Evolutionary conservation across 2,888 invertebrate species (phyloP), one percentile per base, ranked within the genome.

Genomic region (Caenorhabditis doughertyi): DNA sequence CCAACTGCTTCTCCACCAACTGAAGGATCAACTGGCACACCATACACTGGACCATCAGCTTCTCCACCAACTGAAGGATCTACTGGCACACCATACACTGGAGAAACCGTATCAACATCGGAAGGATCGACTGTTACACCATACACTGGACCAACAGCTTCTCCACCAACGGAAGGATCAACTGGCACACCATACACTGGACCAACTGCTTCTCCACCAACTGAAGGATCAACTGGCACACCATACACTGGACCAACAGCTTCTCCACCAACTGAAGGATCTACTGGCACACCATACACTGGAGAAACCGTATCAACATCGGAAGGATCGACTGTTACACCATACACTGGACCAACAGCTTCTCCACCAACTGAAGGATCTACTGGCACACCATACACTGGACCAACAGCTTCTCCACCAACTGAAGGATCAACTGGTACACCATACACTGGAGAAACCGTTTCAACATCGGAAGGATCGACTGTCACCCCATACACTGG

Each of bases 111-210:
- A 5, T 9, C 39, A 39, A 16, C 3, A 5, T 13, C 39, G 2
- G 39, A 13, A 39, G 39, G 13, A 13, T 13, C 39, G 3, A 9
- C 32, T 32, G 32, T 4, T 7, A 32, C 39, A 8, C 39, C 39
- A n/a, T n/a, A n/a, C n/a, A n/a, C n/a, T n/a, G n/a, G n/a, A n/a
- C n/a, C n/a, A n/a, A n/a, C n/a, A 39, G 39, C 39, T 13, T 9
- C 39, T 13, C 55, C 49, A 23, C 18, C 2, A 3, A 23, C 23
- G 18, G 39, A 5, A 35, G 39, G 21, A 39, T n/a, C 60, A 18
- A 39, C 35, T 32, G 58, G 18, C 16, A 29, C 60, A 11, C n/a
- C 60, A 60, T n/a, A n/a, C n/a, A n/a, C n/a, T n/a, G n/a, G n/a
- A n/a, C n/a, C n/a, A n/a, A n/a, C n/a, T n/a, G 60, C 29, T n/a